phyloP scores from a whole-genome alignment of 2,888 invertebrate species.

The Ophonus ardosiacus region DNA sequence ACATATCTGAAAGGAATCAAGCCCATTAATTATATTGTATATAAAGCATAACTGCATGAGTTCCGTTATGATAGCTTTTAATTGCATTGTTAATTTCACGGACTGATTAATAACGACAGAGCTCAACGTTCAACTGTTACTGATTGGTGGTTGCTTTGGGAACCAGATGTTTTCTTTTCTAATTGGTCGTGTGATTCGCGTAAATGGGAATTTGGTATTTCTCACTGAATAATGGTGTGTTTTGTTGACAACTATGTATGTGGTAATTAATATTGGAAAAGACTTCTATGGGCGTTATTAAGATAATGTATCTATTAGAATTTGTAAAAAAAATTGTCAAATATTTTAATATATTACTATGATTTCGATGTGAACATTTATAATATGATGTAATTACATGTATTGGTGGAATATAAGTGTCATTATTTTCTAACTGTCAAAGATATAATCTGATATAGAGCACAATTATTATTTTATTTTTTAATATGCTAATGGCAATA shows the following conservation, averaged over 20 bases:
- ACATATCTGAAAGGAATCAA: constrained; percentile 30
- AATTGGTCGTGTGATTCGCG: constrained; percentile 9
- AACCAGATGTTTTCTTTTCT: constrained; percentile 17
- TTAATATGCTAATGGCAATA: too few species aligned
- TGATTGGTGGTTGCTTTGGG: constrained; percentile 1
- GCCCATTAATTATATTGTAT: constrained; percentile 54
- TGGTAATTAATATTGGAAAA: background rate
- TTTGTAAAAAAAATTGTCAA: background rate
- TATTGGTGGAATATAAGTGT: too few species aligned
- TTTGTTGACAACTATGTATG: constrained; percentile 35
- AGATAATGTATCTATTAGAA: background rate
- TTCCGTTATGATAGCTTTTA: constrained; percentile 49
- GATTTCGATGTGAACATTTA: too few species aligned
- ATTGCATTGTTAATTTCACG: constrained; percentile 62
- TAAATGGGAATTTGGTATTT: background rate
- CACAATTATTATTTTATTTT: too few species aligned
- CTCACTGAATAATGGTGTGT: constrained; percentile 4
- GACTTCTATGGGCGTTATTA: constrained; percentile 19
- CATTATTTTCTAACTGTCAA: too few species aligned
- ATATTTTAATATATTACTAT: too few species aligned
- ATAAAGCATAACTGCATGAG: constrained; percentile 31
- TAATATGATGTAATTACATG: too few species aligned
- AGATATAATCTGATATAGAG: too few species aligned
- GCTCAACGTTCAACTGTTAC: background rate
- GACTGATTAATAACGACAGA: constrained; percentile 56